A percentile compares a stretch with the other conserved stretches of the same genome.
phyloP scores from a whole-genome alignment of 2,797 vertebrate species.

The Enoplosus armatus region DNA sequence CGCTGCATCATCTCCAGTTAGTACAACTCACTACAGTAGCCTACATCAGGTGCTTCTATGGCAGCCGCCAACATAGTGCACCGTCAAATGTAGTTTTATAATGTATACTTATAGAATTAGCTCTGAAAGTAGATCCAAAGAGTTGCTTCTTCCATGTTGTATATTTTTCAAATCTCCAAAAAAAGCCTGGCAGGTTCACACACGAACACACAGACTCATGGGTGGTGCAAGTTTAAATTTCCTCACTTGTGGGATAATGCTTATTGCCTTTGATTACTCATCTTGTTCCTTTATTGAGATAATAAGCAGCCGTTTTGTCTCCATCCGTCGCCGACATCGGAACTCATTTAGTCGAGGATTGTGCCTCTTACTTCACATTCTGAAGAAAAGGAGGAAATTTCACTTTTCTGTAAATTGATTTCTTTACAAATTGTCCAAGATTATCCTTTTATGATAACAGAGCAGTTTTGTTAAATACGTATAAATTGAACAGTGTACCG shows the following conservation, averaged over 20 bases:
- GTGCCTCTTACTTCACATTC: neutral
- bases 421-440: neutral
- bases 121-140: neutral
- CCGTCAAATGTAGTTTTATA: too few relatives aligned
- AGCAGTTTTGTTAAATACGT: neutral
- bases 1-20: too few relatives aligned
- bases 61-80: too few relatives aligned
- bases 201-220: neutral
- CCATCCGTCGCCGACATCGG: conserved; percentile 12
- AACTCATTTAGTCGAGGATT: neutral
- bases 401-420: conserved; percentile 7
- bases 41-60: too few relatives aligned
- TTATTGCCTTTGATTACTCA: conserved; percentile 32
- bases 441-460: neutral
- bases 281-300: conserved; percentile 36
- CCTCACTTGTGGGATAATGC: conserved; percentile 23
- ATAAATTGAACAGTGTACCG: neutral
- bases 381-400: conserved; percentile 10
- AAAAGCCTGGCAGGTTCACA: conserved; percentile 1
- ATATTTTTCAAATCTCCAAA: neutral
- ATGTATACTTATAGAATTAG: too few relatives aligned
- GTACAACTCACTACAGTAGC: too few relatives aligned
- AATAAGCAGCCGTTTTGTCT: conserved; percentile 28
- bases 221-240: neutral
- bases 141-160: neutral